phyloP scores from a whole-genome alignment of 1,140 invertebrate genomes.

The Panulirus ornatus region DNA sequence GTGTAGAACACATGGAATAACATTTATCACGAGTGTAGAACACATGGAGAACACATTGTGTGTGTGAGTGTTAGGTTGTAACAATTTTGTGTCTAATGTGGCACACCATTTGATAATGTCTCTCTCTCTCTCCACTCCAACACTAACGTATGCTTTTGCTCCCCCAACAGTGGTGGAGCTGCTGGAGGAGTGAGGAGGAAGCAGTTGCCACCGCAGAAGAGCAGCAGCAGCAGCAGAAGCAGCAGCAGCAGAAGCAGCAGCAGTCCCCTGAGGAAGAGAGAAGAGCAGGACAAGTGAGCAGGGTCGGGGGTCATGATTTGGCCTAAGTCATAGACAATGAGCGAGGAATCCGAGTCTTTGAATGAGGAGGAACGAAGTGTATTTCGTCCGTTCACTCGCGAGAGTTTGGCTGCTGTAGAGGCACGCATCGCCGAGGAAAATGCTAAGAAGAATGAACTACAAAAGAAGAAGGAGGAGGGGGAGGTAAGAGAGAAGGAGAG shows the following conservation, averaged over 20 bases:
- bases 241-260: neutral
- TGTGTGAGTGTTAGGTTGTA: too few relatives aligned
- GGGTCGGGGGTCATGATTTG: slow-evolving; percentile 49
- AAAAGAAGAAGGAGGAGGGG: slow-evolving; percentile 96
- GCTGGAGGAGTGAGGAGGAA: slow-evolving; percentile 64
- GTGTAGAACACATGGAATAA: too few relatives aligned
- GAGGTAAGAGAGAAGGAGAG: slow-evolving; percentile 83
- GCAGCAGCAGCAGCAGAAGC: slow-evolving; percentile 30
- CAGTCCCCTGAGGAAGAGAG: too few relatives aligned
- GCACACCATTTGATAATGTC: neutral
- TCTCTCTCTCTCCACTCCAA: too few relatives aligned
- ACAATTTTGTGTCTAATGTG: too few relatives aligned
- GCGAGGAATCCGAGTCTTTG: slow-evolving; percentile 75
- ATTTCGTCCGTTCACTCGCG: slow-evolving; percentile 98
- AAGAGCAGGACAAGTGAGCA: neutral
- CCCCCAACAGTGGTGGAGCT: slow-evolving; percentile 62
- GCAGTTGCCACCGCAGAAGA: slow-evolving; percentile 57
- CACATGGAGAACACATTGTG: too few relatives aligned
- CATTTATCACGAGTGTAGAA: too few relatives aligned
- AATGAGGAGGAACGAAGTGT: slow-evolving; percentile 77
- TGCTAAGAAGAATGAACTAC: slow-evolving; percentile 96
- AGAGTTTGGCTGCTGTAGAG: slow-evolving; percentile 95
- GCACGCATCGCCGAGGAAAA: slow-evolving; percentile 94
- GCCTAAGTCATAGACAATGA: slow-evolving; percentile 65
- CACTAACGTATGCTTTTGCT: too few relatives aligned